A percentile compares a stretch with the other conserved stretches of the same genome.
Evolutionary conservation across 1,140 invertebrate species (phyloP).

Genomic region (Diorhabda sublineata): DNA sequence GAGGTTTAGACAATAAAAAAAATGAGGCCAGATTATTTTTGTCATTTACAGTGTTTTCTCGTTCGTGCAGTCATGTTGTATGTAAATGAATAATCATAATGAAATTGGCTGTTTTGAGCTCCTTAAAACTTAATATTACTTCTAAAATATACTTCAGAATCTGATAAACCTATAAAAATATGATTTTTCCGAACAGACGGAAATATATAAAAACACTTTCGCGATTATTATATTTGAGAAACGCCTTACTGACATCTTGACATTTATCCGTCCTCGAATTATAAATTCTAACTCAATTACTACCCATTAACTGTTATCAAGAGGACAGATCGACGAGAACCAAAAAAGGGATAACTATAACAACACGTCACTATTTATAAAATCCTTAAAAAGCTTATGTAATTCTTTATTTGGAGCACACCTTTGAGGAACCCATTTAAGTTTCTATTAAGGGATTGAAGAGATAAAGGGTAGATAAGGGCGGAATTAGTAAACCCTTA

Average conservation of each 20-base stretch:
- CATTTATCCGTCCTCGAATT: conserved; percentile 15
- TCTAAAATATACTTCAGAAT: too few species aligned
- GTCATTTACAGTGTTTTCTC: too few species aligned
- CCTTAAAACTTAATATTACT: too few species aligned
- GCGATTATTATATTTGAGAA: background rate
- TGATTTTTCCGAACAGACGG: too few species aligned
- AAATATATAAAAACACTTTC: too few species aligned
- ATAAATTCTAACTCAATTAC: conserved; percentile 17
- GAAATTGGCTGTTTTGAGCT: too few species aligned
- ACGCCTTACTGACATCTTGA: conserved; percentile 13
- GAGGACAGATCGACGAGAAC: conserved; percentile 8
- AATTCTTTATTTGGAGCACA: conserved; percentile 26
- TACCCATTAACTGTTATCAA: conserved; percentile 8
- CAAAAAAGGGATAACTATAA: conserved; percentile 22
- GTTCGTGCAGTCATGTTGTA: too few species aligned
- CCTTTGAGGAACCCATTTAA: conserved; percentile 30
- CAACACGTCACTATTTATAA: conserved; percentile 20
- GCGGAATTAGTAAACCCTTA: conserved; percentile 23
- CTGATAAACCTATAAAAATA: too few species aligned
- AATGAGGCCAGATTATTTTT: too few species aligned
- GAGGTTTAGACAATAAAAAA: too few species aligned
- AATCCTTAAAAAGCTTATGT: conserved; percentile 23
- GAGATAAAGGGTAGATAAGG: conserved; percentile 24
- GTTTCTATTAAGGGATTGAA: conserved; percentile 23
- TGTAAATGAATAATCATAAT: too few species aligned